A percentile compares a stretch with the other conserved stretches of the same genome.
phyloP scores from a whole-genome alignment of 1,140 invertebrate genomes.

The Theocolax elegans region DNA sequence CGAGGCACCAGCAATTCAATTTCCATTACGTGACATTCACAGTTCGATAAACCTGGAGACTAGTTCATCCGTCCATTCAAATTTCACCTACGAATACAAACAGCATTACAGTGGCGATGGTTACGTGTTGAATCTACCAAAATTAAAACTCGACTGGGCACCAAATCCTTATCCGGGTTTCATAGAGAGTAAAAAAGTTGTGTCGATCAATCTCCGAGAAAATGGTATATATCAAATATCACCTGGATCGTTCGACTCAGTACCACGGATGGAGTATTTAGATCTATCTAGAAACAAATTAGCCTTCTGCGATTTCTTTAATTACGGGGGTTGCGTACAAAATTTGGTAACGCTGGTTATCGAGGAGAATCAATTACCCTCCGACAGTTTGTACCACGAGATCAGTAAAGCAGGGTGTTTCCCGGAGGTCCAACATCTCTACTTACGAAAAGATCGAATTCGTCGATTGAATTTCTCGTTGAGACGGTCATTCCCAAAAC shows the following conservation, averaged over 20 bases:
- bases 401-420: conserved; percentile 45
- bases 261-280: conserved; percentile 20
- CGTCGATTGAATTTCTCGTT: conserved; percentile 42
- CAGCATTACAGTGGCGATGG: background rate
- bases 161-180: conserved; percentile 45
- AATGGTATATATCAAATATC: conserved; percentile 12
- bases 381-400: background rate
- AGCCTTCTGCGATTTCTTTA: conserved; percentile 32
- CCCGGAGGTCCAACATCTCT: conserved; percentile 47
- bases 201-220: conserved; percentile 27
- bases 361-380: conserved; percentile 51
- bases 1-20: background rate
- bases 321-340: conserved; percentile 39
- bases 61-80: background rate
- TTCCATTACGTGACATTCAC: conserved; percentile 47
- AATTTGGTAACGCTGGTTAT: conserved; percentile 49
- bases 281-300: conserved; percentile 21
- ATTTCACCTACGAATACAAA: background rate
- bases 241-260: conserved; percentile 1
- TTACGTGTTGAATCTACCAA: conserved; percentile 14
- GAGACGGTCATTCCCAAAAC: conserved; percentile 45
- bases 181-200: conserved; percentile 46
- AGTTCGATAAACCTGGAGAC: conserved; percentile 38
- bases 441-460: conserved; percentile 49
- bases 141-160: background rate